Evolutionary conservation across 2,888 invertebrate species (phyloP), one percentile per base, ranked within the genome.

Genomic region (Eudemis profundana): DNA sequence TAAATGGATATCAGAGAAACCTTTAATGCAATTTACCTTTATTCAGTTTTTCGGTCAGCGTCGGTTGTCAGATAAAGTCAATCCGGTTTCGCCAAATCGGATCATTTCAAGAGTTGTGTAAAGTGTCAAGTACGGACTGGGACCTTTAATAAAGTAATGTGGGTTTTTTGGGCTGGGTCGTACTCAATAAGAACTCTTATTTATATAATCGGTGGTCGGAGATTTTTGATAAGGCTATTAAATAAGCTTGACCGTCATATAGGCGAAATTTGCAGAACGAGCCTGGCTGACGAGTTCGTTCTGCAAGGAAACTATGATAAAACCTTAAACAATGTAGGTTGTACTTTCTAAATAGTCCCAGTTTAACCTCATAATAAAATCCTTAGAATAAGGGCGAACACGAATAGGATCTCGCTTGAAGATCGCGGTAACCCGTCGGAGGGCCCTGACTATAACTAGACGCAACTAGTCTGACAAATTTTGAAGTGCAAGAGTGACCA

Each of bases 41-140:
- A 47, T 49, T 29, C 49, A 49, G 27, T 36, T 49, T 49, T 49
- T 23, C 42, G 36, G 38, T 3, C 59, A 15, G 7, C 21, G 21
- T 14, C 36, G 50, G 27, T 15, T n/a, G 59, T 46, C 54, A 23
- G 29, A 54, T 53, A 47, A 38, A 15, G 19, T 38, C 61, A 47
- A 47, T 53, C 54, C 53, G 38, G 46, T 54, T 53, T 27, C 19
- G 23, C 47, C 62, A 44, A 54, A 54, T 62, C 36, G 44, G 53
- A 61, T 61, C 33, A 44, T 44, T 33, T 33, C 8, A 51, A 10
- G 50, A 59, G 47, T 38, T 49, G 23, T 33, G 29, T n/a, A 23
- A 49, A 27, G 36, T 54, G 38, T 14, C 23, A 50, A 29, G 23
- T 21, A 14, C 53, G 33, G 19, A n/a, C 44, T 5, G 10, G 33